Evolutionary conservation across 2,113 vertebrate genomes (phyloP), one percentile per base, ranked within the genome.

Genomic region (Harpagus bidentatus): DNA sequence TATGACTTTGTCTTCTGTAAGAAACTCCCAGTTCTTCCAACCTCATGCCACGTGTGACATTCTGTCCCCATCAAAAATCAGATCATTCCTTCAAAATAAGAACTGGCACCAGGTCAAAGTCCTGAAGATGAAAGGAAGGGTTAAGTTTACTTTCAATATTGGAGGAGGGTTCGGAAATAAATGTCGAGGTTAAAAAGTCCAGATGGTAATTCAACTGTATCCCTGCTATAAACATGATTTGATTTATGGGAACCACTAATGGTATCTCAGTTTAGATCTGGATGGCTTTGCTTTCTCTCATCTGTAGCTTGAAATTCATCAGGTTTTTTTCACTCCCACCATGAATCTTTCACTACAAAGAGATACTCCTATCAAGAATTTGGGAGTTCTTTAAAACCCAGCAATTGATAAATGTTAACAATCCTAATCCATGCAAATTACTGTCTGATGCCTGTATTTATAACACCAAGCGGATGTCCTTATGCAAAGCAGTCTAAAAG

Each of bases 311-410:
- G 98, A 98, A 98, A 98, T 98, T 98, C 97, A 98, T 98, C 97
- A 84, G 97, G 96, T 98, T 98, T 97, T 97, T 97, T 98, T 97
- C 94, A 97, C 97, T 98, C 98, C 98, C 95, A 93, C 98, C 97
- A 98, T 98, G 97, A 98, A 98, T 98, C 98, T 98, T 98, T 98
- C 98, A 98, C 98, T 98, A 98, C 98, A 98, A 99, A 99, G 98
- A 97, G 98, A 98, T 91, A 93, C 96, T 97, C 98, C 90, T 97
- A 98, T 97, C 97, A 98, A 97, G 98, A 98, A 98, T 98, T 98
- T 97, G 97, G 98, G 98, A 98, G 98, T 98, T 97, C 98, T 98
- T 98, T 97, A 97, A 98, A 98, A 98, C 93, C 93, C 93, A 95
- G 97, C 97, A 98, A 98, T 96, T 98, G 98, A 98, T 98, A 98